Percentiles rank a stretch among this genome's conserved stretches.
Evolutionary conservation across 2,797 vertebrate genomes (phyloP).

Genomic region (Labroides dimidiatus): DNA sequence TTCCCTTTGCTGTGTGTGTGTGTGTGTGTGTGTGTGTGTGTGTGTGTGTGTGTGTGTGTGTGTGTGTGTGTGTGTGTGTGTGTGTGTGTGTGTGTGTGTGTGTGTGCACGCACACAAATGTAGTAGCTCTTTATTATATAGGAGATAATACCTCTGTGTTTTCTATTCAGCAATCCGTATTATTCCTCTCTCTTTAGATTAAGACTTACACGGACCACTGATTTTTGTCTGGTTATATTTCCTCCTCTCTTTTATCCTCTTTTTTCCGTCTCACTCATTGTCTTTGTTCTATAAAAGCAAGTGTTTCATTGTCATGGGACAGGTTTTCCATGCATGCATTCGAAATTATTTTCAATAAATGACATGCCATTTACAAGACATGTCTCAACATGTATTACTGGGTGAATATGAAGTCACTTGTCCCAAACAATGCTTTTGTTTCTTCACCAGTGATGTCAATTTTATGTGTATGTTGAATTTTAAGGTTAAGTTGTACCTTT

Average conservation of each 20-base stretch:
- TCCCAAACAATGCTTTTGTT: neutral
- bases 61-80: slow-evolving; percentile 25
- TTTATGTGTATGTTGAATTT: neutral
- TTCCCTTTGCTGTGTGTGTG: slow-evolving; percentile 51
- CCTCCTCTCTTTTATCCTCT: slow-evolving; percentile 15
- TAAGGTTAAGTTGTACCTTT: neutral
- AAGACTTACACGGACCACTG: slow-evolving; percentile 45
- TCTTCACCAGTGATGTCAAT: neutral
- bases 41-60: slow-evolving; percentile 33
- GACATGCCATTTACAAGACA: neutral
- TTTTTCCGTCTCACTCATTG: slow-evolving; percentile 25
- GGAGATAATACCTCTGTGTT: slow-evolving; percentile 54
- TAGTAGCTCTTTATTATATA: slow-evolving; percentile 38
- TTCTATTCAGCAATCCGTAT: slow-evolving; percentile 57
- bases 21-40: slow-evolving; percentile 26
- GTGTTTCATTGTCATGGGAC: slow-evolving; percentile 38
- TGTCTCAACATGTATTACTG: neutral
- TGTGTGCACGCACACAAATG: slow-evolving; percentile 22
- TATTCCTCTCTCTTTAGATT: slow-evolving; percentile 58
- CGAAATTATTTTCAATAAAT: slow-evolving; percentile 12
- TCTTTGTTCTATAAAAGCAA: slow-evolving; percentile 52
- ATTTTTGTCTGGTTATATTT: slow-evolving; percentile 43
- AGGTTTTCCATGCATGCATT: slow-evolving; percentile 7
- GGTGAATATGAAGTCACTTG: slow-evolving; percentile 1
- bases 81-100: slow-evolving; percentile 24